A percentile compares a stretch with the other conserved stretches of the same genome.
Evolutionary conservation across 2,888 invertebrate genomes (phyloP).

Genomic region (Mellilla xanthometata): DNA sequence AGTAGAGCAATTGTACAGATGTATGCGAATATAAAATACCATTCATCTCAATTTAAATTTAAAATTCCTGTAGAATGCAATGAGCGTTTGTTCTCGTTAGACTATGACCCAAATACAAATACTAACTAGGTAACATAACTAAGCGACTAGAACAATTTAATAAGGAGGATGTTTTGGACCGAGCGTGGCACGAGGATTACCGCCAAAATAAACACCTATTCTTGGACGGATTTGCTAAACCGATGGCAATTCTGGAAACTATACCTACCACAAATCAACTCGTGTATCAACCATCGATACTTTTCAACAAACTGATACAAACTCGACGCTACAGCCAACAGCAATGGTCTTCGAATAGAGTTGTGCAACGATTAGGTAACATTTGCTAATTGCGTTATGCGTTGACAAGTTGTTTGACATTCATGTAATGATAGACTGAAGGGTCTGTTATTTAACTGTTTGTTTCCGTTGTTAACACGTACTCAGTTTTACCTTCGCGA

Average conservation of each 20-base stretch:
- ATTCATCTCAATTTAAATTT: neutral
- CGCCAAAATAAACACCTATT: constrained; percentile 52
- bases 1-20: no score
- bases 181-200: constrained; percentile 48
- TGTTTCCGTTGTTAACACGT: constrained; percentile 2
- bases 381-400: constrained; percentile 24
- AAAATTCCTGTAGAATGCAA: neutral
- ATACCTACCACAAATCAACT: no score
- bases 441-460: constrained; percentile 14
- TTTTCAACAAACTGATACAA: neutral
- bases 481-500: constrained; percentile 2
- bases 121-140: constrained; percentile 3
- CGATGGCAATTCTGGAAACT: no score
- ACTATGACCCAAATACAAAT: constrained; percentile 15
- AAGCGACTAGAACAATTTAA: constrained; percentile 34
- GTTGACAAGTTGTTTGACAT: constrained; percentile 31
- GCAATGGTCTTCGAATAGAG: constrained; percentile 20
- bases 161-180: constrained; percentile 51
- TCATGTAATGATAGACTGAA: constrained; percentile 28
- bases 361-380: constrained; percentile 33
- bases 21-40: neutral
- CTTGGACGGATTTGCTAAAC: constrained; percentile 25
- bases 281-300: constrained; percentile 19
- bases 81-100: constrained; percentile 3
- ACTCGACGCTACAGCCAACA: neutral